phyloP scores from a whole-genome alignment of 1,140 invertebrate species.

The Microplitis demolitor region DNA sequence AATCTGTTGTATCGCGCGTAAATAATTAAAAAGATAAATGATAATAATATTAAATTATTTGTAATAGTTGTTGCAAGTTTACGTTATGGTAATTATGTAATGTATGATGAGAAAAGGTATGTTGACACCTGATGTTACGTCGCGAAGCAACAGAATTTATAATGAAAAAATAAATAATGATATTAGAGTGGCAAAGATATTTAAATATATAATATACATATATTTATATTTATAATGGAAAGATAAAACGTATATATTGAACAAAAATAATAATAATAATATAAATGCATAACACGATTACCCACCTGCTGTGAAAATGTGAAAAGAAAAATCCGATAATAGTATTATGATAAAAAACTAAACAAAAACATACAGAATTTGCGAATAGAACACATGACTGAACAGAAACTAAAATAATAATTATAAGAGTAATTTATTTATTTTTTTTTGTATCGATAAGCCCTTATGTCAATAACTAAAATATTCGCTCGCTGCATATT shows the following conservation, averaged over 20 bases:
- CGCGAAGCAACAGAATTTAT: neutral
- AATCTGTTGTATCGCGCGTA: constrained; percentile 15
- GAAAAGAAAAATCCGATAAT: constrained; percentile 8
- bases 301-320: neutral
- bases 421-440: neutral
- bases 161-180: constrained; percentile 2
- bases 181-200: constrained; percentile 26
- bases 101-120: neutral
- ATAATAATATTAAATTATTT: neutral
- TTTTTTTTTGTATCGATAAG: neutral
- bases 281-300: constrained; percentile 3
- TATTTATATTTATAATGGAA: constrained; percentile 40
- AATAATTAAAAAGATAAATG: neutral
- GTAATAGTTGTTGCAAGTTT: neutral
- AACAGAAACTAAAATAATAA: neutral
- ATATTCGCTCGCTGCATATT: too few species aligned
- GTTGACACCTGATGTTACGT: neutral
- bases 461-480: too few species aligned
- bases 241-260: constrained; percentile 32
- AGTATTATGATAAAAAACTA: neutral
- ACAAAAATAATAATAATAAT: neutral
- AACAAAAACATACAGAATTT: neutral
- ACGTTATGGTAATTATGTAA: neutral
- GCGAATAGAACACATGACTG: neutral
- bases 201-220: constrained; percentile 23